Base-by-base conservation (phyloP, 2,113 vertebrate species). In the Coturnix japonica region DNA sequence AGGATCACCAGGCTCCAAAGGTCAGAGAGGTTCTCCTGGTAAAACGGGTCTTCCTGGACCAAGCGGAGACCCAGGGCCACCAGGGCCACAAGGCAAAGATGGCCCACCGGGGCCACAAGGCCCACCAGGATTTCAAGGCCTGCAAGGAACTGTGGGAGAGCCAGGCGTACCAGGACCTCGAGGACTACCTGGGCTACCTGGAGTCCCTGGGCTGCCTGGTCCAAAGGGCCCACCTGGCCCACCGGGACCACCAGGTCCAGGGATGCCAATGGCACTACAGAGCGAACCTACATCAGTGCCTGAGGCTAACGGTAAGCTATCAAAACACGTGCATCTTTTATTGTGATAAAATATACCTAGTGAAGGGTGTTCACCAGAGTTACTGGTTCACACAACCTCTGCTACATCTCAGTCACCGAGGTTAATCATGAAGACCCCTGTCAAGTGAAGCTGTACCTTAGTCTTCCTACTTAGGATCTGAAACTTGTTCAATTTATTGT, bases 21-120 rank as follows among this genome's bases (percentile, higher is more conserved):
- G 99, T 74, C 98, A 98, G 72, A 97, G 98, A 44, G 99, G 99
- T n/a, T 99, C 99, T 60, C 98, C 98, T 7, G 99, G 99, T 66
- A 98, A 99, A 95, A 98, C 98, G 0, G 99, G 99, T 76, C 96
- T 98, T 19, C 96, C 98, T 57, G 99, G 99, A 37, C 88, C 97
- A 63, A 99, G 96, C 30, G 99, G 99, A 89, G 99, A 98, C 54
- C 98, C 98, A 18, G 99, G 99, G 8, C 96, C 96, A 37, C 97
- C 98, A 6, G 99, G 98, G 43, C 97, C 98, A 19, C 98, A 98
- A 44, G 99, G 99, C 90, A 98, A 98, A 96, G 98, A 98, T 1
- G 99, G 99, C 26, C 98, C 98, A 47, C 96, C 97, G 17, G 99
- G 99, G 41, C 98, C 97, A 31, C 97, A 98, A 74, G 99, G 99